Conservation (phyloP, 1,140 invertebrate genomes). For the Acyrthosiphon pisum region DNA sequence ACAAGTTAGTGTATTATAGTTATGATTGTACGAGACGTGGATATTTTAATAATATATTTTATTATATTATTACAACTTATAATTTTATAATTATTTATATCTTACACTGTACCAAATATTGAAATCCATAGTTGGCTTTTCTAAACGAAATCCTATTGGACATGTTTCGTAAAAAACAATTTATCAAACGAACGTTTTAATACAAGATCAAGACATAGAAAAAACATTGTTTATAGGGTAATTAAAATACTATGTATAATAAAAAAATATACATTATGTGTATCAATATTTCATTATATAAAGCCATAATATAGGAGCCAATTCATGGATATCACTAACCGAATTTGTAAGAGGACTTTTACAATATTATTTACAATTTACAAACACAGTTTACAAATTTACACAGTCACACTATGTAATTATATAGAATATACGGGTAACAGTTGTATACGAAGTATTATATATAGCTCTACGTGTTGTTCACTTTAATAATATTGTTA, state of each 20-base stretch:
- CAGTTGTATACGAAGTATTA: not conserved
- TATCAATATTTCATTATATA: not conserved
- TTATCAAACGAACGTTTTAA: not conserved
- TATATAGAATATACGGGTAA: too few species aligned
- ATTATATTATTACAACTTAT: not conserved
- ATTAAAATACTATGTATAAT: not conserved
- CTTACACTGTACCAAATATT: not conserved
- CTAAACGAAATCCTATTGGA: not conserved
- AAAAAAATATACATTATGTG: not conserved
- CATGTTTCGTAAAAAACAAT: not conserved
- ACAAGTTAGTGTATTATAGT: too few species aligned
- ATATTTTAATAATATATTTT: not conserved
- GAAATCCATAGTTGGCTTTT: not conserved
- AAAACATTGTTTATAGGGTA: not conserved
- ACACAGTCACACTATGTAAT: not conserved
- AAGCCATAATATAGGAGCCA: not conserved
- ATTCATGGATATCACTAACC: not conserved
- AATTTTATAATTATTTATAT: not conserved
- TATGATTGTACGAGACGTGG: not conserved
- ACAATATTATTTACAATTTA: not conserved
- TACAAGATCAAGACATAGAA: too few species aligned
- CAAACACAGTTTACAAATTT: not conserved
- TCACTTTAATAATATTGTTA: not conserved
- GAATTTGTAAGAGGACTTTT: not conserved
- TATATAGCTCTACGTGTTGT: not conserved